Percentiles rank a stretch among this genome's conserved stretches.
These are phyloP conservation scores for Spodoptera picta DNA, from an alignment of 2,888 invertebrate species.

Conservation along the genomic window DNA sequence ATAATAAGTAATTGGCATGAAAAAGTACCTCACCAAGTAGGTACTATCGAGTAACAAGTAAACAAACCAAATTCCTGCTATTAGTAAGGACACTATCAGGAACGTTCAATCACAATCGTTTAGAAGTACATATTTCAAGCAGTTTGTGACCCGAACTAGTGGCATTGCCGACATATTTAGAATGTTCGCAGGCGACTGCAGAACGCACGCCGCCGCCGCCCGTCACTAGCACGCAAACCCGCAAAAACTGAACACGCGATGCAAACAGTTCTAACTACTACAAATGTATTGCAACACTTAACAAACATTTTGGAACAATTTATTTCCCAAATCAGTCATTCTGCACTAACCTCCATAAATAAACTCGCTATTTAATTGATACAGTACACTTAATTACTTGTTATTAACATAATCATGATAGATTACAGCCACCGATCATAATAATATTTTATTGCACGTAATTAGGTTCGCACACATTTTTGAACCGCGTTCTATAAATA, in stretches of 20 bases:
- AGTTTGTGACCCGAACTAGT: neutral
- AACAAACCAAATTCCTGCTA: neutral
- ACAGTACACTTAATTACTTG: too few species aligned
- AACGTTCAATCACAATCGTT: conserved; percentile 15
- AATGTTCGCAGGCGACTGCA: conserved; percentile 32
- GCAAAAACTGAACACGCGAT: conserved; percentile 48
- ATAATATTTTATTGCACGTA: too few species aligned
- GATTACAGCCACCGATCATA: too few species aligned
- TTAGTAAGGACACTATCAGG: neutral
- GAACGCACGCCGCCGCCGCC: conserved; percentile 12
- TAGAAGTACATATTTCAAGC: conserved; percentile 23
- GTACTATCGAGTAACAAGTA: neutral
- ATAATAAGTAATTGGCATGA: neutral
- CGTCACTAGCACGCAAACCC: conserved; percentile 48
- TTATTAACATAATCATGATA: neutral
- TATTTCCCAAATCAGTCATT: too few species aligned
- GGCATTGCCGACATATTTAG: conserved; percentile 27
- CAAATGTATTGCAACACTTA: conserved; percentile 6
- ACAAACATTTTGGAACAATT: conserved; percentile 17
- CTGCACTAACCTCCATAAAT: too few species aligned
- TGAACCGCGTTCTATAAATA: too few species aligned
- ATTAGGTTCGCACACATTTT: too few species aligned
- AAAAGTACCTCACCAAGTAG: neutral
- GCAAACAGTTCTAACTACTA: neutral
- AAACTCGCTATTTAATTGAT: too few species aligned